Base-by-base conservation (phyloP, 2,797 vertebrate genomes). In the Adelosebastes latens region DNA sequence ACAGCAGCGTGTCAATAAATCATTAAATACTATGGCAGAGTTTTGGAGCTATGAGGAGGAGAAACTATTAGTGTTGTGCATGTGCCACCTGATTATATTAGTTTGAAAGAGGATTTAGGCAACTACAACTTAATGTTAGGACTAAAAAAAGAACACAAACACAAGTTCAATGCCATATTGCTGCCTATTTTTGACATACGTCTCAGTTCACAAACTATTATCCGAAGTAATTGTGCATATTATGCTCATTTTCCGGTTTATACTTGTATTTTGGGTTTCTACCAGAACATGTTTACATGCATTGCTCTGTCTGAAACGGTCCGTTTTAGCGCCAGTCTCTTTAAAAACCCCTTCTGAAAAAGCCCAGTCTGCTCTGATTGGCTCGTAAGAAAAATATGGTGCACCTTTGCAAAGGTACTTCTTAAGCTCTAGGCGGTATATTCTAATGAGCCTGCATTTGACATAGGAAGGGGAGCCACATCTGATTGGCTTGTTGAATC, bases 381-480 rank as follows among this genome's bases (percentile, higher is more conserved):
- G 49, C 49, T 52, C 7, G 42, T 49, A 8, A 49, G 49, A 52
- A 52, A 52, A 52, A 52, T 22, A 10, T 3, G 52, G 52, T 53
- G 52, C 52, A 22, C 9, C 52, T n/a, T 53, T n/a, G 8, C 49
- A 49, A 52, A 52, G 8, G 49, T 52, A 52, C 0, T 9, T 52
- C 49, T 52, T 7, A n/a, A n/a, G n/a, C 9, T 53, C 8, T 53
- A n/a, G 52, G 52, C 10, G 52, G 1, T 22, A 53, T 53, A 22
- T 22, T n/a, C 52, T 53, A 6, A 53, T 22, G n/a, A 53, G n/a
- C n/a, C 20, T 53, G n/a, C 52, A 53, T 53, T 4, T 53, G 2
- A 53, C 52, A 0, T 53, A 10, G n/a, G 0, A 22, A 49, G 8
- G 2, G 8, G 9, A 49, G 18, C 42, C 42, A 49, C 3, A 49